A percentile compares a stretch with the other conserved stretches of the same genome.
Conservation (phyloP, 2,797 vertebrate species). For the Galago senegalensis region DNA sequence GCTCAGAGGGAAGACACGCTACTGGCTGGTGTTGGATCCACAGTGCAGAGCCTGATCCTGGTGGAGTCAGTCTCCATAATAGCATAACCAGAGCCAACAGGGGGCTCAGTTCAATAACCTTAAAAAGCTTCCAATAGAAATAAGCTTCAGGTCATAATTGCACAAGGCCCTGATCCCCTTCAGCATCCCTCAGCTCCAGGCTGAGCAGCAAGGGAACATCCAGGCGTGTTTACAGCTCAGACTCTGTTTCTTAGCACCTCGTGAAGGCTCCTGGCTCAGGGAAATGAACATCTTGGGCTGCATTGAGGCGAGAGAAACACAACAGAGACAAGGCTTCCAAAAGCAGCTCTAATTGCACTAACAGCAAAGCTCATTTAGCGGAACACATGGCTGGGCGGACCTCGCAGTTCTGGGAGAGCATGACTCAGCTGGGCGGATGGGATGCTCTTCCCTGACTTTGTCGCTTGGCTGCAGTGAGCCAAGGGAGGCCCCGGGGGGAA, state of each 20-base stretch:
- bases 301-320: background rate
- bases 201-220: background rate
- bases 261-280: background rate
- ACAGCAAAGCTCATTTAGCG: background rate
- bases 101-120: background rate
- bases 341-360: background rate
- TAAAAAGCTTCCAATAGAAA: background rate
- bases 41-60: background rate
- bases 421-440: accelerated
- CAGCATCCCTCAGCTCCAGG: background rate
- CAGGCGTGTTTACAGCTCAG: background rate
- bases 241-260: background rate
- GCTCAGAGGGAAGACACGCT: background rate
- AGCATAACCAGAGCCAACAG: background rate
- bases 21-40: background rate
- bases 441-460: accelerated
- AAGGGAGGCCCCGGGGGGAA: accelerated
- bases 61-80: background rate
- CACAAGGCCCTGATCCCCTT: accelerated
- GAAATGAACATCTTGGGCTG: background rate
- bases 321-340: background rate
- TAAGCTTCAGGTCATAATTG: accelerated
- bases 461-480: too few species aligned
- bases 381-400: background rate
- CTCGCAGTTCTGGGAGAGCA: background rate